Base-by-base conservation (phyloP, 2,797 vertebrate genomes). In the Bovichtus variegatus region DNA sequence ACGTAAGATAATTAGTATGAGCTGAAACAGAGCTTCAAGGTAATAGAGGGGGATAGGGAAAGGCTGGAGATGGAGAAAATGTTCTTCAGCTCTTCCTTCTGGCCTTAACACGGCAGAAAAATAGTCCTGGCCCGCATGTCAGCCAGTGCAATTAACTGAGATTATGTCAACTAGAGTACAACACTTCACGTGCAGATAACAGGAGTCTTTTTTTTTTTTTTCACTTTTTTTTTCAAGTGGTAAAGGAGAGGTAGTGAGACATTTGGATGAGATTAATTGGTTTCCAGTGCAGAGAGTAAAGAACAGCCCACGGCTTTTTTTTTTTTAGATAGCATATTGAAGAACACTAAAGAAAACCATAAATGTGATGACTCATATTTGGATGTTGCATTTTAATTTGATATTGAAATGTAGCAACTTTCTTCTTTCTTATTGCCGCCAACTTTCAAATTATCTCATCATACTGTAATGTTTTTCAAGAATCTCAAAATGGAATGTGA, bases 1-100 rank as follows among this genome's bases (percentile, higher is more conserved):
- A 46, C 21, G 54, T 75, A 75, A 76, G 87, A 91, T 94, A 92
- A 94, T 94, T 92, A 92, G 83, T 41, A 64, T 75, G 78, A 89
- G 80, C 78, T 84, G 79, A 86, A 90, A 91, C 74, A 77, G 69
- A 89, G 85, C 82, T 88, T 85, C 73, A 73, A 93, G 89, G 92
- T 91, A 88, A 82, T 80, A 76, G 58, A 78, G 62, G 25, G 57
- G 74, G 80, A 85, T 64, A 55, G 40, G 63, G 62, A 84, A 80
- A 78, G 57, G 67, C 76, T 79, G 63, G 71, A 87, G 80, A 86
- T 82, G 76, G 77, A 82, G 77, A 67, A 81, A 79, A 68, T 64
- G 16, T 83, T 84, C 80, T 76, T 80, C 59, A 73, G 78, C 68
- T 81, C 51, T 90, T 89, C 84, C 84, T 88, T 85, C 86, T 85